Percentiles rank a stretch among this genome's conserved stretches.
Evolutionary conservation across 2,888 invertebrate species (phyloP).

Genomic region (Drosophila testacea): DNA sequence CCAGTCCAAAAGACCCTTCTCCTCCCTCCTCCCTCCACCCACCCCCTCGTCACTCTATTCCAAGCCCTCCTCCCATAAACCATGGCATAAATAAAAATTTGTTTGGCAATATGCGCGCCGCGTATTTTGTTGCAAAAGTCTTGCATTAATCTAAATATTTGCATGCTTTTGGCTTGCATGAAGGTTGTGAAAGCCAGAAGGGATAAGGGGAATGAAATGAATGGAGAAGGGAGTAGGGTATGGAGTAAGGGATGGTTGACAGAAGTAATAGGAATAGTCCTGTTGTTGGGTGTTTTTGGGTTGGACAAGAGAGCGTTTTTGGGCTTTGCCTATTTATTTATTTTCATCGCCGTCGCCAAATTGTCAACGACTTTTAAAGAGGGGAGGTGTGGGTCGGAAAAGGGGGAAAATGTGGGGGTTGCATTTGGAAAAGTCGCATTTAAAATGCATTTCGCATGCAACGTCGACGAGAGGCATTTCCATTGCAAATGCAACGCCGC

Average conservation of each 20-base stretch:
- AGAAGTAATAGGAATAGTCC: slow-evolving; percentile 38
- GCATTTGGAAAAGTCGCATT: slow-evolving; percentile 62
- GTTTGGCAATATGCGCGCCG: slow-evolving; percentile 78
- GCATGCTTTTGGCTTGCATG: slow-evolving; percentile 63
- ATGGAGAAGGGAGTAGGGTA: background rate
- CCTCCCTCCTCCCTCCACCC: background rate
- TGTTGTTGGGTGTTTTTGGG: slow-evolving; percentile 13
- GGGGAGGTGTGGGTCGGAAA: background rate
- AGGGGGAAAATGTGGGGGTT: slow-evolving; percentile 30
- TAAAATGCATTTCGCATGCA: slow-evolving; percentile 77
- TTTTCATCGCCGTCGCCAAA: slow-evolving; percentile 73
- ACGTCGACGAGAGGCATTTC: slow-evolving; percentile 57
- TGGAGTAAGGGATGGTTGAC: background rate
- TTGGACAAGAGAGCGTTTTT: slow-evolving; percentile 28
- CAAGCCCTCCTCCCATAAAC: slow-evolving; percentile 14
- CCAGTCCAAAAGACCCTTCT: background rate
- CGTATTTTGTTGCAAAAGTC: slow-evolving; percentile 80
- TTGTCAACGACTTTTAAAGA: slow-evolving; percentile 68
- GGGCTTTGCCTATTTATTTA: slow-evolving; percentile 73
- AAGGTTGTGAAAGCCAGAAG: too few species aligned
- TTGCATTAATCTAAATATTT: slow-evolving; percentile 79
- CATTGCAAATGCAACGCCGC: slow-evolving; percentile 59
- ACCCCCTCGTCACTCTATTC: background rate
- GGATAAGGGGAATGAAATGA: background rate
- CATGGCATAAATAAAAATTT: slow-evolving; percentile 73